Percentiles rank a stretch among this genome's conserved stretches.
Evolutionary conservation across 1,140 invertebrate genomes (phyloP).

Genomic region (Coboldia fuscipes): DNA sequence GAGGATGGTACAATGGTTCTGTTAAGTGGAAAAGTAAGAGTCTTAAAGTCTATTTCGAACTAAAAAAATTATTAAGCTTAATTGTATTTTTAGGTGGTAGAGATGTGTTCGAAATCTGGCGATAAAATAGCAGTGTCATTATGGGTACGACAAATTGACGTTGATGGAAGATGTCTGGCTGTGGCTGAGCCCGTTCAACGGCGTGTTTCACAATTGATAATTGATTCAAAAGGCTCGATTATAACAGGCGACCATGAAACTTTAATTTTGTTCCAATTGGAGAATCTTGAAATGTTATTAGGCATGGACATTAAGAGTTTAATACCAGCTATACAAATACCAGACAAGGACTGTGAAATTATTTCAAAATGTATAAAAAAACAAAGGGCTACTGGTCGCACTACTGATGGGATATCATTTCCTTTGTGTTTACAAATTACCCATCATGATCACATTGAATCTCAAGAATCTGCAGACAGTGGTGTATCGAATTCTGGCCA

Average conservation of each 20-base stretch:
- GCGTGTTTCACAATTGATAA: conserved; percentile 18
- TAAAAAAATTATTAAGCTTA: neutral
- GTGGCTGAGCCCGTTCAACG: conserved; percentile 37
- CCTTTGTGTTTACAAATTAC: conserved; percentile 35
- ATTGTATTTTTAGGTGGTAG: conserved; percentile 26
- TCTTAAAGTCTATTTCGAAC: neutral
- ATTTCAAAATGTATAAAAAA: conserved; percentile 26
- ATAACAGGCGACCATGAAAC: conserved; percentile 23
- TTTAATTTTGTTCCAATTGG: conserved; percentile 26
- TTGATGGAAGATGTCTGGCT: conserved; percentile 32
- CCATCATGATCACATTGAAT: conserved; percentile 9
- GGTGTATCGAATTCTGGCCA: conserved; percentile 15
- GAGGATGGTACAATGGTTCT: conserved; percentile 32
- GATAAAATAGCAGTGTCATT: conserved; percentile 31
- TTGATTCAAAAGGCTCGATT: conserved; percentile 24
- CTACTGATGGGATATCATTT: conserved; percentile 34
- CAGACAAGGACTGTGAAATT: conserved; percentile 15
- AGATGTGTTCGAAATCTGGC: conserved; percentile 30
- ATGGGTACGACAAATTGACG: conserved; percentile 34
- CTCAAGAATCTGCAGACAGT: conserved; percentile 5
- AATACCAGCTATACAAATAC: conserved; percentile 28
- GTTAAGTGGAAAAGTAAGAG: conserved; percentile 32
- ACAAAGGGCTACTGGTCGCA: conserved; percentile 36
- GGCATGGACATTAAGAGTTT: conserved; percentile 24
- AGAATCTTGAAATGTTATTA: conserved; percentile 22